Percentiles rank a stretch among this genome's conserved stretches.
Conservation (phyloP, 2,797 vertebrate species). For the Mormyrus proboscirostris region DNA sequence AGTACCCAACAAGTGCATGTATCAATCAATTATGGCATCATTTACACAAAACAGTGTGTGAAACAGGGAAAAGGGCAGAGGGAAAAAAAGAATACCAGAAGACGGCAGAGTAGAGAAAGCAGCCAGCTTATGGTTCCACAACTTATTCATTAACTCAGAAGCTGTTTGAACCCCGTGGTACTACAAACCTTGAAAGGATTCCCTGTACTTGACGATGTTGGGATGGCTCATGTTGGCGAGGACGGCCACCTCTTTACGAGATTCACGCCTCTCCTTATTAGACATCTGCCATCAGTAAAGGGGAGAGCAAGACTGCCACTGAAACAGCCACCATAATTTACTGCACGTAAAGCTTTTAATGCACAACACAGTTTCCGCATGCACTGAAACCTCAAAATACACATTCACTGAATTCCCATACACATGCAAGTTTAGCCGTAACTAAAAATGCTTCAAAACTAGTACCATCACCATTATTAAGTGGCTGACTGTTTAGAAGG, state of each 20-base stretch:
- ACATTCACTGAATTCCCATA: not conserved
- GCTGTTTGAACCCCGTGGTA: not conserved
- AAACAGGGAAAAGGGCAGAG: not conserved
- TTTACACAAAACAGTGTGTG: not conserved
- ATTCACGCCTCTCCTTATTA: constrained; percentile 88
- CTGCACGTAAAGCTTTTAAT: not conserved
- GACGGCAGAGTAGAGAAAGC: not conserved
- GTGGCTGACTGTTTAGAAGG: not conserved
- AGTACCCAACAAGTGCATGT: not conserved
- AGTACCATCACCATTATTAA: not conserved
- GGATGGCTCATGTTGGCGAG: constrained; percentile 98
- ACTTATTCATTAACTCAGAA: not conserved
- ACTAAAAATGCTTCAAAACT: not conserved
- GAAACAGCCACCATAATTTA: not conserved
- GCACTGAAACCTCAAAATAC: not conserved
- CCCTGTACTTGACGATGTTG: constrained; percentile 91
- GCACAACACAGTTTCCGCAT: not conserved
- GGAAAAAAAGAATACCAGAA: not conserved
- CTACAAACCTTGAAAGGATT: constrained; percentile 90
- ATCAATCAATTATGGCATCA: not conserved
- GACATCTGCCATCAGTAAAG: constrained; percentile 75
- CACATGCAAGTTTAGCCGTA: not conserved
- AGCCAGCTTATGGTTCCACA: not conserved
- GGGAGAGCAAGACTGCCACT: constrained; percentile 15
- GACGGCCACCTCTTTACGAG: constrained; percentile 90